Evolutionary conservation across 2,797 vertebrate genomes (phyloP).

Genomic region (Acanthis flammea): DNA sequence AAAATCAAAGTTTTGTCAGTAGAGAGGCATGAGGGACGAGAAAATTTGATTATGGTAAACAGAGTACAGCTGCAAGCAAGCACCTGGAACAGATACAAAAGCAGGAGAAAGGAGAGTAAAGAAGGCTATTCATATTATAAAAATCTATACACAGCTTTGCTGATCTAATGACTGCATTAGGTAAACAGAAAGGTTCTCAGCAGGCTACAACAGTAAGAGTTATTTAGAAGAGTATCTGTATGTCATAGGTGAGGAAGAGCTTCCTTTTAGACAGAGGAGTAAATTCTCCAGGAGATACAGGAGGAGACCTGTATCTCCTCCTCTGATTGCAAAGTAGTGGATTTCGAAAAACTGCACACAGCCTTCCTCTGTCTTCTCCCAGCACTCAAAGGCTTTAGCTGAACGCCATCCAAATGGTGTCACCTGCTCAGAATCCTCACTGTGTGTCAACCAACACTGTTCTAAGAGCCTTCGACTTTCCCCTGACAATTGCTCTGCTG

Average conservation of each 20-base stretch:
- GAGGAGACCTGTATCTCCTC: neutral
- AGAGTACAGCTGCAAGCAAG: neutral
- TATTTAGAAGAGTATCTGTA: neutral
- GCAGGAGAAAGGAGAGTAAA: neutral
- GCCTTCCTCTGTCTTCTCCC: neutral
- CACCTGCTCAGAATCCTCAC: neutral
- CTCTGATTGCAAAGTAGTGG: accelerated
- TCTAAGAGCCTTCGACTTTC: neutral
- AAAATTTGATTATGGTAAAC: neutral
- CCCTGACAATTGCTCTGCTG: neutral
- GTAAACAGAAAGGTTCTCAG: neutral
- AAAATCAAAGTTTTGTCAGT: neutral
- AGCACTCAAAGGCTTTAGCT: neutral
- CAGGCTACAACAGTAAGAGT: neutral
- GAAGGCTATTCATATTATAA: neutral
- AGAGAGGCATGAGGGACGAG: neutral
- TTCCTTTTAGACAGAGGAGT: neutral
- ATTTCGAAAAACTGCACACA: neutral
- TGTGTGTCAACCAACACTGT: neutral
- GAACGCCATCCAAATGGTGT: neutral
- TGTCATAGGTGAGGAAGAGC: neutral
- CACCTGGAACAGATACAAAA: neutral
- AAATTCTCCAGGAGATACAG: neutral
- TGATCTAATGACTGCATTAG: neutral
- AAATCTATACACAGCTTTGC: neutral